Base-by-base conservation (phyloP, 1,140 invertebrate species). In the Aplysia californica region DNA sequence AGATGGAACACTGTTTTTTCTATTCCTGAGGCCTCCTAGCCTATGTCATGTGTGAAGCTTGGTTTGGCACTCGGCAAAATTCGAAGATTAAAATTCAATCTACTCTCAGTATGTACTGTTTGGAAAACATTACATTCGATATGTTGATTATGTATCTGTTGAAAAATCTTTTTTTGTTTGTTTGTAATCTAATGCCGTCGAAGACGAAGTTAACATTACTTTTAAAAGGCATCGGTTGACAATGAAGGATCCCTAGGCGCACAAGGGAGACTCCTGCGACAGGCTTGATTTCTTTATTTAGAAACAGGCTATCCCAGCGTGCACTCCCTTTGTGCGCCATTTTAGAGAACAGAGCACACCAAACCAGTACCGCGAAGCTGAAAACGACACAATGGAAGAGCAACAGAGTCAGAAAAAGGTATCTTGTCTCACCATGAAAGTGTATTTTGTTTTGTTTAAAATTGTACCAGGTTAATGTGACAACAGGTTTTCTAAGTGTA, bases 301-400 rank as follows among this genome's bases (percentile, higher is more conserved):
- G n/a, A 15, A n/a, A 50, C n/a, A 50, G n/a, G n/a, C 65, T 26
- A 75, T 75, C 72, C 72, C 77, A 79, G 64, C 64, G 70, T 76
- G 64, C 74, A 73, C 70, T 77, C 72, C 74, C 80, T 79, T 79
- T 77, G 69, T 81, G 77, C 80, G 80, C 80, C 80, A 81, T 81
- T 81, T 77, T 70, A 58, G 68, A 50, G n/a, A 50, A n/a, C 44
- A 50, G 44, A 50, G n/a, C n/a, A 50, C 44, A 50, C 10, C n/a
- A 50, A 10, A 50, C 10, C 10, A 15, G 10, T 50, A 50, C 10
- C n/a, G 44, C n/a, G 44, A n/a, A 41, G 35, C n/a, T 26, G 4
- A 44, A n/a, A 3, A 26, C 26, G 39, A 3, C 2, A 73, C 23
- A 38, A 73, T 73, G 70, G 70, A 75, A 23, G 69, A 79, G 26